phyloP scores from a whole-genome alignment of 2,797 vertebrate species.

The Fringilla coelebs region DNA sequence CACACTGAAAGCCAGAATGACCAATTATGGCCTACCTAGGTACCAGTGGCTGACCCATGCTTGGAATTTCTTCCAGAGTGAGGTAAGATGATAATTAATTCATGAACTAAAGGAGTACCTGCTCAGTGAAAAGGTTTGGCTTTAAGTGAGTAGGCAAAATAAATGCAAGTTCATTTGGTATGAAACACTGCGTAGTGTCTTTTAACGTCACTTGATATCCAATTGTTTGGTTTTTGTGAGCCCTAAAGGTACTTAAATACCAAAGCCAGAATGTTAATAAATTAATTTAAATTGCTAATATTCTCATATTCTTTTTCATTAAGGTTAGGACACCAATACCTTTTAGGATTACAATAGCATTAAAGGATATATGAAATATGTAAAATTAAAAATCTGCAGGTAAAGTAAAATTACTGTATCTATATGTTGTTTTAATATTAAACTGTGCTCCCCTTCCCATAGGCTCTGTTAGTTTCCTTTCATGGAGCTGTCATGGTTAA shows the following conservation, averaged over 20 bases:
- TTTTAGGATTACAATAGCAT: background rate
- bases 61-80: slow-evolving; percentile 96
- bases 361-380: background rate
- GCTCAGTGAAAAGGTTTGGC: background rate
- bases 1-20: slow-evolving; percentile 93
- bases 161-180: background rate
- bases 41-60: slow-evolving; percentile 96
- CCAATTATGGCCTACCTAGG: slow-evolving; percentile 88
- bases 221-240: background rate
- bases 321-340: background rate
- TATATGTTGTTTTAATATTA: background rate
- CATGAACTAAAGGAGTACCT: background rate
- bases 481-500: background rate
- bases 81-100: slow-evolving; percentile 77
- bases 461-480: background rate
- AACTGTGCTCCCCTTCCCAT: background rate
- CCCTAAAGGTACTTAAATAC: background rate
- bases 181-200: background rate
- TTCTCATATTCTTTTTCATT: background rate
- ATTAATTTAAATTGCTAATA: background rate
- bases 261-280: background rate
- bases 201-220: background rate
- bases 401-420: background rate
- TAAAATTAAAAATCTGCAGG: background rate
- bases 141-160: background rate